Evolutionary conservation across 2,888 invertebrate genomes (phyloP).

Genomic region (Escarpia spicata): DNA sequence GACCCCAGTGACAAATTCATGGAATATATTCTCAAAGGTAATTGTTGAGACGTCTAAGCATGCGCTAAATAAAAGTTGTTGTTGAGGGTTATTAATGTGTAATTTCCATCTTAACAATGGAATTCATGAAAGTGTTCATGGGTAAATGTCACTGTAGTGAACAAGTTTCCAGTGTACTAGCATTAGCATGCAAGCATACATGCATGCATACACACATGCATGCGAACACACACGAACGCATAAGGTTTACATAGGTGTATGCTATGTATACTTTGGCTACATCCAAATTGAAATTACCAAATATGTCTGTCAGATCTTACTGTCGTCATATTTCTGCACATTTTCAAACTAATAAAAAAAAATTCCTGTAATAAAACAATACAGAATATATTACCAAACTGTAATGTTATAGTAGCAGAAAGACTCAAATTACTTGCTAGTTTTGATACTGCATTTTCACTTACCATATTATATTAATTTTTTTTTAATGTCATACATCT

Average conservation of each 20-base stretch:
- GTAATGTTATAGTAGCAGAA: not conserved
- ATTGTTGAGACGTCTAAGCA: not conserved
- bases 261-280: no score
- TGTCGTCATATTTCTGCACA: not conserved
- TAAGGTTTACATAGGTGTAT: not conserved
- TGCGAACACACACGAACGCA: not conserved
- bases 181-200: not conserved
- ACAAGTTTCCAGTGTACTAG: no score
- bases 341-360: not conserved
- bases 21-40: slow-evolving; percentile 1
- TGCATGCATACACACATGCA: not conserved
- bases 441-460: not conserved
- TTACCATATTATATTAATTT: not conserved
- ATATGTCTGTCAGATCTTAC: not conserved
- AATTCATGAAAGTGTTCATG: no score
- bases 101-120: no score
- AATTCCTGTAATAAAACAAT: not conserved
- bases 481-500: not conserved
- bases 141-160: no score
- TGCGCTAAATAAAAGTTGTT: not conserved
- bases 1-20: slow-evolving; percentile 24
- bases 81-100: no score
- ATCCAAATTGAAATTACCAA: not conserved
- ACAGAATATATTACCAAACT: not conserved
- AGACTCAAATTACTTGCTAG: not conserved